A percentile compares a stretch with the other conserved stretches of the same genome.
Conservation (phyloP, 2,797 vertebrate species). For the Gymnocypris eckloni region DNA sequence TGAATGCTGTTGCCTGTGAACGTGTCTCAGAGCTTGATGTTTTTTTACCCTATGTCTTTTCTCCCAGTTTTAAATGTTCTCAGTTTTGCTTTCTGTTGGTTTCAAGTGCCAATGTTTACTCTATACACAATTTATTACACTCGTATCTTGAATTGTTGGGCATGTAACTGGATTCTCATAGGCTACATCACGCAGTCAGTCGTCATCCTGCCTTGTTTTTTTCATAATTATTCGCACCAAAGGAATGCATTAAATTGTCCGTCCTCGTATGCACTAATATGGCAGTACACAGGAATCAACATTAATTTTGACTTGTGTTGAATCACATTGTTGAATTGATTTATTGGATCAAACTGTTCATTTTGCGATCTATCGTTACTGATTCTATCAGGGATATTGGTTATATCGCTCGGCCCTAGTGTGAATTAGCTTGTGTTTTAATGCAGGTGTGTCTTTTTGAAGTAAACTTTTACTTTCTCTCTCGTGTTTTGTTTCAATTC, state of each 20-base stretch:
- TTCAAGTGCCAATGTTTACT: constrained; percentile 52
- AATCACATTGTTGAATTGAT: background rate
- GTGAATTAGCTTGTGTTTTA: constrained; percentile 2
- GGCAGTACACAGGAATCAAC: background rate
- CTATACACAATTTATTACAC: background rate
- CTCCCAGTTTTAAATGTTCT: constrained; percentile 54
- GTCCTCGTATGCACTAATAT: background rate
- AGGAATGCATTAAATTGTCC: background rate
- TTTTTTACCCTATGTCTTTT: constrained; percentile 70
- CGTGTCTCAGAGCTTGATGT: constrained; percentile 85
- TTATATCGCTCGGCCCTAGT: constrained; percentile 13
- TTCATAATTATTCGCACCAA: background rate
- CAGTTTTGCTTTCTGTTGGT: constrained; percentile 59
- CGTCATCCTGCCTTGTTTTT: too few relatives aligned
- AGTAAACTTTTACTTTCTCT: constrained; percentile 25
- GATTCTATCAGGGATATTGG: background rate
- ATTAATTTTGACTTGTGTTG: too few relatives aligned
- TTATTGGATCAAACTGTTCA: background rate
- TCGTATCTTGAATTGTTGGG: too few relatives aligned
- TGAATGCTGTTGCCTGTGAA: constrained; percentile 99
- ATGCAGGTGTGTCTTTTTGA: constrained; percentile 33
- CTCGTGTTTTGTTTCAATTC: constrained; percentile 20
- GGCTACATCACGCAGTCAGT: too few relatives aligned
- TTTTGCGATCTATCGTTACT: background rate
- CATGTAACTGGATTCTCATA: too few relatives aligned